A percentile compares a stretch with the other conserved stretches of the same genome.
Conservation (phyloP, 1,140 invertebrate species). For the Drosophila cardini region DNA sequence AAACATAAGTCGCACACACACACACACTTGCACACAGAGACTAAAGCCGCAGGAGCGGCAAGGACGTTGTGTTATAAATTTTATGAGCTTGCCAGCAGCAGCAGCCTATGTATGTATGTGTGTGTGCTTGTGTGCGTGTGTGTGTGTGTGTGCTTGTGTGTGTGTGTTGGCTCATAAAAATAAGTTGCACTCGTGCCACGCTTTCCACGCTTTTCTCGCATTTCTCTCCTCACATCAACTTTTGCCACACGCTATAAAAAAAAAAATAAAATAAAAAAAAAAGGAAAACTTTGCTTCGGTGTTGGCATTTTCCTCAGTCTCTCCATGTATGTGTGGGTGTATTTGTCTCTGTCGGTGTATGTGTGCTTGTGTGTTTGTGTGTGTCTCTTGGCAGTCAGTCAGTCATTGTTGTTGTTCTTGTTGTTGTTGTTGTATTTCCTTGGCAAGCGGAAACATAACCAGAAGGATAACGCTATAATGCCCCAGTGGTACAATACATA, state of each 20-base stretch:
- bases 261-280: conserved; percentile 61
- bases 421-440: conserved; percentile 66
- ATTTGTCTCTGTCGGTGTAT: conserved; percentile 34
- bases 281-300: conserved; percentile 63
- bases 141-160: conserved; percentile 28
- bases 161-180: conserved; percentile 75
- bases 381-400: conserved; percentile 78
- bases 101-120: conserved; percentile 38
- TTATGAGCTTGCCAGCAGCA: conserved; percentile 81
- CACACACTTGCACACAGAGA: conserved; percentile 19
- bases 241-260: conserved; percentile 60
- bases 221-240: conserved; percentile 20
- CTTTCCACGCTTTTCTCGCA: conserved; percentile 56
- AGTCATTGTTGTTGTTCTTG: conserved; percentile 75
- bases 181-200: conserved; percentile 81
- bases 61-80: conserved; percentile 83
- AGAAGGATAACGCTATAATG: conserved; percentile 84
- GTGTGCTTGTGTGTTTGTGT: conserved; percentile 47
- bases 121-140: conserved; percentile 20
- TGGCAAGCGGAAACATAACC: conserved; percentile 81
- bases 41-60: conserved; percentile 78
- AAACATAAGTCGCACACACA: conserved; percentile 57
- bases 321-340: conserved; percentile 7
- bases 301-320: conserved; percentile 50
- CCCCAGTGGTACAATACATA: conserved; percentile 77